phyloP scores from a whole-genome alignment of 2,113 vertebrate species.

The Solenodon paradoxus region DNA sequence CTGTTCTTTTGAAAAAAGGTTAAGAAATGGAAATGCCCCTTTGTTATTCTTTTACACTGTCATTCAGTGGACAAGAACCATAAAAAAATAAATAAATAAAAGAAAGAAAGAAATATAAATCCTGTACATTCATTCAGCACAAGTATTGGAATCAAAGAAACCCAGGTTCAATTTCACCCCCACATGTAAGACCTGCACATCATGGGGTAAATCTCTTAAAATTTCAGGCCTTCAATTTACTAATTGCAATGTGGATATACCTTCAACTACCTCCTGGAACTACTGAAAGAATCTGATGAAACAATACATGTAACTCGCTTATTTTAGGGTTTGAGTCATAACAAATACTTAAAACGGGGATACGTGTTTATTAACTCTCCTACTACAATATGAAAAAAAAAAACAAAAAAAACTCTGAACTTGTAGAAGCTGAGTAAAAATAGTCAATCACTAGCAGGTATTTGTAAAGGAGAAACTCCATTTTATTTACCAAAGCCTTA shows the following conservation, averaged over 20 bases:
- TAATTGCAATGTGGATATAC: not conserved
- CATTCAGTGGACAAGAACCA: not conserved
- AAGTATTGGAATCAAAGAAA: not conserved
- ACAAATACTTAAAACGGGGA: not conserved
- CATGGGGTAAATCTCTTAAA: conserved; percentile 10
- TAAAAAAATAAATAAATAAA: not conserved
- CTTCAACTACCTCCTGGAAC: not conserved
- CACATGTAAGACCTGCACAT: not conserved
- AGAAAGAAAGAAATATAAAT: not conserved
- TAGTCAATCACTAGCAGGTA: not conserved
- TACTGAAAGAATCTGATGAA: not conserved
- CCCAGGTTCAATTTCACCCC: not conserved
- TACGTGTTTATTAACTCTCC: not conserved
- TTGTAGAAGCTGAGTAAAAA: not conserved
- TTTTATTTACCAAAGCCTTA: not conserved
- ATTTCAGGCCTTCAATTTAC: not conserved
- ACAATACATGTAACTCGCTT: not conserved
- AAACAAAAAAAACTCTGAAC: conserved; percentile 29
- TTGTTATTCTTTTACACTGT: not conserved
- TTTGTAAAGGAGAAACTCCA: not conserved
- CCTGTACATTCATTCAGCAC: not conserved
- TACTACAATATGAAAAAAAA: conserved; percentile 11
- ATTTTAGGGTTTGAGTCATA: not conserved
- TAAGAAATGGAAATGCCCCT: not conserved
- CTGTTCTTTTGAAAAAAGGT: not conserved